A percentile compares a stretch with the other conserved stretches of the same genome.
phyloP scores from a whole-genome alignment of 2,113 vertebrate species.

The Cyphomyrus plagiostoma region DNA sequence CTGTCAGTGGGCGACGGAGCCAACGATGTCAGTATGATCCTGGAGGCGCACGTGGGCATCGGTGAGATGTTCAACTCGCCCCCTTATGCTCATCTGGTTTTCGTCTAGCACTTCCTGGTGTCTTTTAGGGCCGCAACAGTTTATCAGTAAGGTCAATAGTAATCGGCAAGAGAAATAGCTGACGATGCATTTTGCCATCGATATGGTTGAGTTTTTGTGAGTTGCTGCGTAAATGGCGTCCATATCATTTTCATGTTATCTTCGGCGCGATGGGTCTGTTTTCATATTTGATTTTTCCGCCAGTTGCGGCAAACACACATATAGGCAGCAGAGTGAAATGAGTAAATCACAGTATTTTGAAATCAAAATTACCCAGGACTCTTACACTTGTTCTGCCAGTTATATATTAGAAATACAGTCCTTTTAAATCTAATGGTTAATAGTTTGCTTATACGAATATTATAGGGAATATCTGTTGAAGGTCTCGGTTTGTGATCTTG shows the following conservation, averaged over 20 bases:
- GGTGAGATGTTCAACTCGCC: constrained; percentile 56
- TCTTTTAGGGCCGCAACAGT: background rate
- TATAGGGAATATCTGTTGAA: background rate
- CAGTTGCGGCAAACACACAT: background rate
- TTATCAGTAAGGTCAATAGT: background rate
- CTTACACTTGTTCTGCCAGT: background rate
- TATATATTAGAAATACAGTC: background rate
- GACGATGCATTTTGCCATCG: background rate
- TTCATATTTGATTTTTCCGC: background rate
- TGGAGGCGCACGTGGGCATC: constrained; percentile 97
- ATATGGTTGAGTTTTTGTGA: background rate
- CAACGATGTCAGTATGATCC: constrained; percentile 98
- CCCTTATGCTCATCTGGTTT: background rate
- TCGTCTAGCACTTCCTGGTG: background rate
- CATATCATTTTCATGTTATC: background rate
- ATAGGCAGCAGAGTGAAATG: background rate
- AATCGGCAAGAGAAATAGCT: background rate
- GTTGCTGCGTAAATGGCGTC: background rate
- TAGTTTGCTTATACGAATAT: background rate
- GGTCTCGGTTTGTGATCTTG: background rate
- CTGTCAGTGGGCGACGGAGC: constrained; percentile 92
- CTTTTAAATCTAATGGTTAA: background rate
- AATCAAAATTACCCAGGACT: background rate
- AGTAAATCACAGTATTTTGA: background rate
- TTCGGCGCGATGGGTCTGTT: background rate